Evolutionary conservation across 2,888 invertebrate genomes (phyloP).

Genomic region (Drosophila eohydei): DNA sequence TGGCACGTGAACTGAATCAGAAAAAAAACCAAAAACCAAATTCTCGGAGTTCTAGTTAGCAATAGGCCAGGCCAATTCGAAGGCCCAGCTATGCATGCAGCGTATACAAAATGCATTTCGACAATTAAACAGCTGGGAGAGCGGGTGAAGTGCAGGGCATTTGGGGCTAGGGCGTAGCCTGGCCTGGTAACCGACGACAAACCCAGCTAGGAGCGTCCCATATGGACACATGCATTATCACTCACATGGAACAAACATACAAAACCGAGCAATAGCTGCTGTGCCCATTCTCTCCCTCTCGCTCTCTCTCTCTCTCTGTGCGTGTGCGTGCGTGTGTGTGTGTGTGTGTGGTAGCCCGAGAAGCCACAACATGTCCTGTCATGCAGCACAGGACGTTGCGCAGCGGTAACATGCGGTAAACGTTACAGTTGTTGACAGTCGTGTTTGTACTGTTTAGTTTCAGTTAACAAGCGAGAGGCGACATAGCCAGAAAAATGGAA

Average conservation of each 20-base stretch:
- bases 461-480: constrained; percentile 72
- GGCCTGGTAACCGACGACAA: constrained; percentile 22
- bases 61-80: constrained; percentile 40
- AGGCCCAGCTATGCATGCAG: constrained; percentile 14
- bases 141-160: neutral
- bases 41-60: neutral
- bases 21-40: neutral
- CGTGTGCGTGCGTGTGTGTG: constrained; percentile 16
- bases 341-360: constrained; percentile 59
- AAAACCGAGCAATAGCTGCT: constrained; percentile 38
- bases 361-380: constrained; percentile 81
- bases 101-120: constrained; percentile 57
- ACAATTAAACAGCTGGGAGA: constrained; percentile 57
- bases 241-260: constrained; percentile 68
- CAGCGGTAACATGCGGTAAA: constrained; percentile 77
- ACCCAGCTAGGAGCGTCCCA: constrained; percentile 39
- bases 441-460: constrained; percentile 80
- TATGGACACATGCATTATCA: constrained; percentile 61
- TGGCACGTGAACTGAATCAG: neutral
- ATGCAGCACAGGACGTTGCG: constrained; percentile 73
- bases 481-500: constrained; percentile 56
- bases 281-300: neutral
- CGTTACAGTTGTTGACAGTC: constrained; percentile 80
- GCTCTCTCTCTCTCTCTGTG: constrained; percentile 3
- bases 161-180: neutral